Evolutionary conservation across 2,113 vertebrate genomes (phyloP).

Genomic region (Plotosus lineatus): DNA sequence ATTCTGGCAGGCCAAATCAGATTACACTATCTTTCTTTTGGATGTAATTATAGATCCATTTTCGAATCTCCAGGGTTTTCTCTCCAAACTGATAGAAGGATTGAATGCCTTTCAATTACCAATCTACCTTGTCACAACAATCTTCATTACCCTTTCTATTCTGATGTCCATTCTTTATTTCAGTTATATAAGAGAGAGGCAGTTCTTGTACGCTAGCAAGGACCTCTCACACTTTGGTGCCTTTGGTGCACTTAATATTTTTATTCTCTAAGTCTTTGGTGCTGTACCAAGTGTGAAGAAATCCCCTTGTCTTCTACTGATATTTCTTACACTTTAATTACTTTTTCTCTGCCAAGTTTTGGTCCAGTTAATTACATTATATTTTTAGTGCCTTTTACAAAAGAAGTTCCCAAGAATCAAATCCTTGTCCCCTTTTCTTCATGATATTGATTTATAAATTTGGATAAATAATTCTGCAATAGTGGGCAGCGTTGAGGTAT

Average conservation of each 20-base stretch:
- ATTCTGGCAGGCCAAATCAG: conserved; percentile 11
- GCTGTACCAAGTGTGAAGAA: not conserved
- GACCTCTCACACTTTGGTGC: not conserved
- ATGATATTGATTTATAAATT: not conserved
- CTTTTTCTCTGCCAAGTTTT: not conserved
- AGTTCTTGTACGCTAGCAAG: not conserved
- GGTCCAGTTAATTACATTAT: not conserved
- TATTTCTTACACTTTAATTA: not conserved
- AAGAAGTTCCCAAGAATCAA: not conserved
- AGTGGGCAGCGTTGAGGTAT: too few species aligned
- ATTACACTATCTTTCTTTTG: not conserved
- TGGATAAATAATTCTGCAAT: not conserved
- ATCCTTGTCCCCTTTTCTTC: not conserved
- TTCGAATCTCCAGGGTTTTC: not conserved
- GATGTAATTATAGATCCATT: conserved; percentile 4
- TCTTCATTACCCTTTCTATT: not conserved
- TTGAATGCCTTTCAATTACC: not conserved
- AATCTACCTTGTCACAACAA: not conserved
- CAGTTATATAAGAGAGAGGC: not conserved
- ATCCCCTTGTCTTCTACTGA: not conserved
- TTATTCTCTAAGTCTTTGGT: not conserved
- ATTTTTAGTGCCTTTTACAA: not conserved
- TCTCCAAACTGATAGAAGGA: conserved; percentile 31
- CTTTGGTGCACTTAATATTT: not conserved
- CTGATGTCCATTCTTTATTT: not conserved